Base-by-base conservation (phyloP, 1,140 invertebrate species). In the Lucilia cuprina region DNA sequence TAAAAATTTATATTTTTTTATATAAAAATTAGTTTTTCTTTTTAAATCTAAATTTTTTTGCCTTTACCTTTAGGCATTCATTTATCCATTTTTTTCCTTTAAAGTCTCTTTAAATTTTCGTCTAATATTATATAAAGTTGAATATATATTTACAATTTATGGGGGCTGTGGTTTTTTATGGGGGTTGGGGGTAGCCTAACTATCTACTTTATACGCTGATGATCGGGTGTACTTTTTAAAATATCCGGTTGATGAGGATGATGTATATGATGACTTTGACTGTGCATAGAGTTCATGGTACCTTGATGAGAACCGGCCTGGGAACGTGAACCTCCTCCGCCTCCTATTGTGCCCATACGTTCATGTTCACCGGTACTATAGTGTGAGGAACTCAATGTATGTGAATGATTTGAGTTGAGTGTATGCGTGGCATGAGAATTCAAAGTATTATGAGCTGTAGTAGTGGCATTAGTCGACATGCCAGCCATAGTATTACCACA, bases 171-270 rank as follows among this genome's bases (percentile, higher is more conserved):
- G 5, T 7, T 41, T 41, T 41, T 10, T 3, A 7, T 2, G 41
- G 41, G 25, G 25, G 25, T 30, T 30, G 25, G 25, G 25, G 25
- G 1, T 30, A 3, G n/a, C 14, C 34, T 34, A 21, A 17, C 2
- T 19, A 8, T 83, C 55, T 84, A 90, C 83, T 90, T 90, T 19
- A 91, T 87, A 34, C 90, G 85, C 86, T 95, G 94, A 90, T 96
- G 96, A 89, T 96, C 96, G 1, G 96, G 96, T 9, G 96, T 96
- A 35, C 96, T 96, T 88, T 96, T 96, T 21, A 96, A 91, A 88
- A 96, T 96, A 88, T 96, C 96, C 5, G 96, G 96, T 91, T 96
- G 87, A 83, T 90, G 89, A 34, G 86, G 87, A 82, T 89, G 88
- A 35, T 84, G 84, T 12, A 83, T 77, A 49, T 87, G 86, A 30